These are phyloP conservation scores for Boloria selene DNA, from an alignment of 2,888 invertebrate genomes.

Conservation along the genomic window DNA sequence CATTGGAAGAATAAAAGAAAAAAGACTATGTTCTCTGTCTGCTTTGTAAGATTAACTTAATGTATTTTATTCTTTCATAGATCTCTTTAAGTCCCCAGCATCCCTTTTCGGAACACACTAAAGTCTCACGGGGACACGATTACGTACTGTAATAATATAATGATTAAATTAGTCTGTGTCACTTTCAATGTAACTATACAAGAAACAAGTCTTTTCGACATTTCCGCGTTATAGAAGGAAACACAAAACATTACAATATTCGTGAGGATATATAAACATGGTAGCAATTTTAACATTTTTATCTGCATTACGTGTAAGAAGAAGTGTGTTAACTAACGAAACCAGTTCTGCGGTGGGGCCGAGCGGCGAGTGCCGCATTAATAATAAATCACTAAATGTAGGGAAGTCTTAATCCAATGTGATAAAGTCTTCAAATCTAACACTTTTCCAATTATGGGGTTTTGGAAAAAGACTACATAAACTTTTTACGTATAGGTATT, in stretches of 20 bases:
- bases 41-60: too few relatives aligned
- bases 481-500: neutral
- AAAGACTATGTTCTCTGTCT: too few relatives aligned
- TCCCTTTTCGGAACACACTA: too few relatives aligned
- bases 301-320: slow-evolving; percentile 29
- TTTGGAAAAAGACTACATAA: neutral
- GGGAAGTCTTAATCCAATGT: slow-evolving; percentile 24
- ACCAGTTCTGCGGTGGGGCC: slow-evolving; percentile 37
- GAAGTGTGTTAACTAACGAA: slow-evolving; percentile 33
- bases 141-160: too few relatives aligned
- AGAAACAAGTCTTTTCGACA: too few relatives aligned
- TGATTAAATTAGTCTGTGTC: too few relatives aligned
- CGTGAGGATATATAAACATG: neutral
- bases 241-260: neutral
- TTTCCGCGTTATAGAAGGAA: too few relatives aligned
- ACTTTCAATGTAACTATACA: too few relatives aligned
- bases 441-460: neutral
- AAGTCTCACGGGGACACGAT: too few relatives aligned
- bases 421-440: slow-evolving; percentile 18
- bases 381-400: slow-evolving; percentile 41
- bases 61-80: too few relatives aligned
- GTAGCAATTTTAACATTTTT: slow-evolving; percentile 17
- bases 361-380: slow-evolving; percentile 38
- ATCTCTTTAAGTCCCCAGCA: too few relatives aligned
- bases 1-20: too few relatives aligned